Percentiles rank a stretch among this genome's conserved stretches.
Conservation (phyloP, 1,140 invertebrate genomes). For the Rhagoletis zephyria region DNA sequence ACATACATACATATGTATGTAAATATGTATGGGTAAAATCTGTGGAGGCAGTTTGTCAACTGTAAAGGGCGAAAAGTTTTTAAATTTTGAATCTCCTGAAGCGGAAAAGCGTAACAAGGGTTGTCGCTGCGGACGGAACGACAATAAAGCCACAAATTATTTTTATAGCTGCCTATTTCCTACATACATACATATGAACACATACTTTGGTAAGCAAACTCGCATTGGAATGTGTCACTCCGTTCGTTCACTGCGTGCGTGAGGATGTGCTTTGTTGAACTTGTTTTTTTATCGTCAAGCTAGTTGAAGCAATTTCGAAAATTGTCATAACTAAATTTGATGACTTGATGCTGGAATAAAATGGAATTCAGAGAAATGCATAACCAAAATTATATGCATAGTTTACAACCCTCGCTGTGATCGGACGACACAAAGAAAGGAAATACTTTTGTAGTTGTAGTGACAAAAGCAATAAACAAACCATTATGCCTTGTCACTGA, state of each 20-base stretch:
- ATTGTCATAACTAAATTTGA: constrained; percentile 66
- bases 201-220: not conserved
- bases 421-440: not conserved
- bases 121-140: constrained; percentile 26
- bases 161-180: constrained; percentile 70
- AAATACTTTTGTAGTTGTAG: not conserved
- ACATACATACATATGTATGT: too few species aligned
- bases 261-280: not conserved
- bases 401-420: not conserved
- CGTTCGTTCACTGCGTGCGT: not conserved
- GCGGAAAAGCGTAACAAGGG: constrained; percentile 63
- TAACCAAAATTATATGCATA: not conserved
- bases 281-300: constrained; percentile 2
- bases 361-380: constrained; percentile 22
- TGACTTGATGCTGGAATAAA: constrained; percentile 55
- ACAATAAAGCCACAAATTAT: constrained; percentile 69
- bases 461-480: constrained; percentile 45
- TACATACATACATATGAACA: constrained; percentile 45
- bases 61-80: not conserved
- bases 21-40: not conserved
- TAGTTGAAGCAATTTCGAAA: constrained; percentile 37
- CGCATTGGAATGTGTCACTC: not conserved
- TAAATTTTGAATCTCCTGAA: constrained; percentile 61
- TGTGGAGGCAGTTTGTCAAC: constrained; percentile 21
- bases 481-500: constrained; percentile 46